Evolutionary conservation across 2,888 invertebrate species (phyloP).

Genomic region (Caenorhabditis zanzibari): DNA sequence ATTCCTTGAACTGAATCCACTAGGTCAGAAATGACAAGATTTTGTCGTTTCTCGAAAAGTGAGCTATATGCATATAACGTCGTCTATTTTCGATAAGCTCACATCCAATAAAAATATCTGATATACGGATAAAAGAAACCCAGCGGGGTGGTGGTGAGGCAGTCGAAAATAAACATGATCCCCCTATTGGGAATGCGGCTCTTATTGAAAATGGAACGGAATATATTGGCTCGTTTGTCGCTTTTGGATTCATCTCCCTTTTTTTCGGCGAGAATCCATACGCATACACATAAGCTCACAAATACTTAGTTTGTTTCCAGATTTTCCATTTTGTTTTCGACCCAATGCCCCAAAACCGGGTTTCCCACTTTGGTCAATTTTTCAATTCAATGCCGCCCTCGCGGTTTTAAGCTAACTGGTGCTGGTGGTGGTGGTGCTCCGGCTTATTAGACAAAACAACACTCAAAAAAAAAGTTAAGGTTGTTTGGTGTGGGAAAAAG

Average conservation of each 20-base stretch:
- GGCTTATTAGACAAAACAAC: conserved; percentile 54
- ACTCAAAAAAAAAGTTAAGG: conserved; percentile 4
- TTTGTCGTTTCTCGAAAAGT: background rate
- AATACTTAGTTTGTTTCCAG: conserved; percentile 59
- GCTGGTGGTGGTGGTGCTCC: conserved; percentile 31
- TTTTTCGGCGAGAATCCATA: conserved; percentile 14
- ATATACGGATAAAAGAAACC: conserved; percentile 44
- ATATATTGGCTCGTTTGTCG: conserved; percentile 45
- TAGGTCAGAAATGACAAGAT: background rate
- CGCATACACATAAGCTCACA: conserved; percentile 22
- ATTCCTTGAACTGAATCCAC: background rate
- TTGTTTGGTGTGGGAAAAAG: conserved; percentile 1
- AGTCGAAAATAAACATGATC: conserved; percentile 35
- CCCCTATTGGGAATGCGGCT: conserved; percentile 27
- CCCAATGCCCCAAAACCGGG: conserved; percentile 20
- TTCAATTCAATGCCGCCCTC: conserved; percentile 53
- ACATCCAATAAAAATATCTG: conserved; percentile 5
- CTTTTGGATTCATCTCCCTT: conserved; percentile 23
- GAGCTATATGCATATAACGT: background rate
- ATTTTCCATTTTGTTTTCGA: conserved; percentile 50
- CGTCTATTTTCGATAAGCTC: background rate
- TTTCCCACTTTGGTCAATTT: conserved; percentile 40
- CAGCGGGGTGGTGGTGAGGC: conserved; percentile 4
- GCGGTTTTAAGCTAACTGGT: conserved; percentile 43
- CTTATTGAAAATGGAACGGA: conserved; percentile 22